Evolutionary conservation across 2,888 invertebrate genomes (phyloP).

Genomic region (Philonicus albiceps): DNA sequence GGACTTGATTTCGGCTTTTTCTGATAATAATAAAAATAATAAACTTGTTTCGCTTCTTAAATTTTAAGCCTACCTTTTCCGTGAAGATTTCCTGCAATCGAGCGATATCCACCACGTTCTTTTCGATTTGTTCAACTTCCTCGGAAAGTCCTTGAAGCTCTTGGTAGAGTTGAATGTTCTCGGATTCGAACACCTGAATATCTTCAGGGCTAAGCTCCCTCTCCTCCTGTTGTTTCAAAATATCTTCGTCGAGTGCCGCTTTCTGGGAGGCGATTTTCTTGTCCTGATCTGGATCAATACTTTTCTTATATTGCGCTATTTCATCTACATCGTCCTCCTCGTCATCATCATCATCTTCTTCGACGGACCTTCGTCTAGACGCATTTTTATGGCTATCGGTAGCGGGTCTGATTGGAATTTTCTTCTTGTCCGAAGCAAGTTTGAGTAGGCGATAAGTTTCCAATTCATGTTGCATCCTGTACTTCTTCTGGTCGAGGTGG

Average conservation of each 20-base stretch:
- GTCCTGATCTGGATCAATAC: neutral
- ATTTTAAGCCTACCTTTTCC: slow-evolving; percentile 73
- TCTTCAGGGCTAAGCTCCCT: slow-evolving; percentile 83
- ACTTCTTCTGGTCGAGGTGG: slow-evolving; percentile 87
- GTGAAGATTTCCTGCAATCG: slow-evolving; percentile 95
- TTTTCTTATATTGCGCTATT: slow-evolving; percentile 19
- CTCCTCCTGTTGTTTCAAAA: slow-evolving; percentile 63
- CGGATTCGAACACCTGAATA: slow-evolving; percentile 90
- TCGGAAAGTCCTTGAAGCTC: slow-evolving; percentile 88
- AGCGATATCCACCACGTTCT: slow-evolving; percentile 94
- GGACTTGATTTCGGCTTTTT: no score
- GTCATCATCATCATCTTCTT: slow-evolving; percentile 50
- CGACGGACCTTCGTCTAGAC: neutral
- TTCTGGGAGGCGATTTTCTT: slow-evolving; percentile 58
- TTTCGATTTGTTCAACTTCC: slow-evolving; percentile 89
- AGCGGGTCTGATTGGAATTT: slow-evolving; percentile 58
- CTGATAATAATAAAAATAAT: no score
- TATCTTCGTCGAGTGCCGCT: slow-evolving; percentile 55
- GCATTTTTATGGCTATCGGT: slow-evolving; percentile 44
- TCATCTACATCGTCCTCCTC: slow-evolving; percentile 48
- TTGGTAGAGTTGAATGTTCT: slow-evolving; percentile 86
- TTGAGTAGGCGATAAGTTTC: slow-evolving; percentile 84
- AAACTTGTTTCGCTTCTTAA: no score
- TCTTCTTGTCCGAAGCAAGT: slow-evolving; percentile 66
- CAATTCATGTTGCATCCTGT: slow-evolving; percentile 83